Evolutionary conservation across 2,113 vertebrate species (phyloP).

Genomic region (Gasterosteus nipponicus): DNA sequence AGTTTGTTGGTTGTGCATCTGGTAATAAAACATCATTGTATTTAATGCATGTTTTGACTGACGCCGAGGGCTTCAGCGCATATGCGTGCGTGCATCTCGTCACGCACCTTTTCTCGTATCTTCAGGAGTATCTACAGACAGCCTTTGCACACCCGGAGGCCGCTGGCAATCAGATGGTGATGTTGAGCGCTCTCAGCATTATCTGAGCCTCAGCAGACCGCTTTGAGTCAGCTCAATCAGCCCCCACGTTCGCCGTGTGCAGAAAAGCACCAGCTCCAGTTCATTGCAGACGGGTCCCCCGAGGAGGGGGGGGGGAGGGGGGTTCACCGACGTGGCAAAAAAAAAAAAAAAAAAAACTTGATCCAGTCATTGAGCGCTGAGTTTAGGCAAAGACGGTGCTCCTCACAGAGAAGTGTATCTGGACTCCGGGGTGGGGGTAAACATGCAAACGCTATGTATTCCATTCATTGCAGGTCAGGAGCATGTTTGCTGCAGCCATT

Average conservation of each 20-base stretch:
- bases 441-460: not conserved
- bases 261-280: conserved; percentile 46
- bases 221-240: conserved; percentile 76
- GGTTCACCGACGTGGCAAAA: conserved; percentile 45
- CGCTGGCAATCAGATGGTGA: conserved; percentile 51
- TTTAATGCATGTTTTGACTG: not conserved
- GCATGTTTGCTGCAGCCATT: conserved; percentile 3
- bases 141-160: conserved; percentile 45
- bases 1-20: conserved; percentile 2
- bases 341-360: conserved; percentile 6
- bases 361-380: conserved; percentile 12
- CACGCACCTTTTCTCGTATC: conserved; percentile 22
- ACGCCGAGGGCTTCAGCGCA: not conserved
- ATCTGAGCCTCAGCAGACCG: conserved; percentile 68
- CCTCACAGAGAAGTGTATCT: not conserved
- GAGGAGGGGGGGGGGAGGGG: conserved; percentile 31
- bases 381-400: conserved; percentile 27
- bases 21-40: not conserved
- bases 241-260: conserved; percentile 39
- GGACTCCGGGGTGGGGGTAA: not conserved
- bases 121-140: conserved; percentile 31
- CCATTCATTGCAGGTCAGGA: not conserved
- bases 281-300: conserved; percentile 26
- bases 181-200: conserved; percentile 71
- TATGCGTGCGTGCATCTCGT: not conserved